Evolutionary conservation across 2,888 invertebrate genomes (phyloP), one percentile per base, ranked within the genome.

Genomic region (Gandaritis pyraliata): DNA sequence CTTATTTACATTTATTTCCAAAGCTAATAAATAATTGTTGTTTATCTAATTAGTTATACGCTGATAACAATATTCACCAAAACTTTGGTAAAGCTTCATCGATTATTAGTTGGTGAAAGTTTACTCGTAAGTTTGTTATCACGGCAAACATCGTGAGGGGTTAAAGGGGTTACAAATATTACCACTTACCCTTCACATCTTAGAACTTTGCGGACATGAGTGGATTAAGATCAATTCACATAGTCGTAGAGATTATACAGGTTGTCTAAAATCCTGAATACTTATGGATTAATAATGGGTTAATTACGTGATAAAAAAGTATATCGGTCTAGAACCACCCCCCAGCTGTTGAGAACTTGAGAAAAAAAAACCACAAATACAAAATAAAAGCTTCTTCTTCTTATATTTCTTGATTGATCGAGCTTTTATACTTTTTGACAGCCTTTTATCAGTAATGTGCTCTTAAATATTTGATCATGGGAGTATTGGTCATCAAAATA

Each of bases 401-500:
- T 65, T 58, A 61, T 65, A 39, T 65, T 52, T 53, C 33, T 50
- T 65, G 65, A 68, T 70, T 48, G 64, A 68, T 64, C 49, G 41
- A 41, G 57, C 59, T 56, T 61, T 60, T 53, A 61, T 53, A 54
- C 36, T 58, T 41, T 58, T 54, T 62, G 70, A 70, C 68, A 70
- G 60, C 61, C 66, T 70, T 70, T 70, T 68, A 70, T 57, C 63
- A 52, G 52, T 61, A 65, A 64, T 60, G 61, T 58, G 55, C 51
- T 43, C 33, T 38, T 61, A 64, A 65, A 67, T 69, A 58, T 67
- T 66, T 66, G 43, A 55, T 50, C 30, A 43, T 10, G 7, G 30
- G 36, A 30, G 48, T 48, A 39, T 29, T 50, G 56, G 56, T 57
- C 61, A 56, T 29, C 38, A 13, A n/a, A 50, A 38, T 11, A 18